Base-by-base conservation (phyloP, 1,140 invertebrate genomes). In the Physella acuta region DNA sequence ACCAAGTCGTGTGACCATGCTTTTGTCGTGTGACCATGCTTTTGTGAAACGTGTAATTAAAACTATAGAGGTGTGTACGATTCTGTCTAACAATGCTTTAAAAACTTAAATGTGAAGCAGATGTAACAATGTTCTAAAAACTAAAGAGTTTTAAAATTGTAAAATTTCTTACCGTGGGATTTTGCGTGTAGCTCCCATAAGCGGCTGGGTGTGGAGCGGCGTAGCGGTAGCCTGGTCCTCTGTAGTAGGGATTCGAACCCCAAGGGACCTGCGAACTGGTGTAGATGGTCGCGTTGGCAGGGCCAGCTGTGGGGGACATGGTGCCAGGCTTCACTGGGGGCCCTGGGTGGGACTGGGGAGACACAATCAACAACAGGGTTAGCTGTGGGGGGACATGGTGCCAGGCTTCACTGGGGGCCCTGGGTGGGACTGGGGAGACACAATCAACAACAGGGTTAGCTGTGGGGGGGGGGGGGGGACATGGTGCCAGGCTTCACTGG, bases 261-360 rank as follows among this genome's bases (percentile, higher is more conserved):
- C 58, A 60, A 11, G 58, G 58, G 24, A 60, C 37, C 58, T 60
- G 61, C 5, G 4, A 3, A 26, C 17, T 44, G 61, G 8, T 28
- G 61, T 63, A 51, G 37, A 63, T 49, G n/a, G 61, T 63, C 2
- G 61, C 28, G 24, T 3, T 63, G 39, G 4, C 36, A 31, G 36
- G 37, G 34, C 37, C 44, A 26, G 37, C n/a, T 26, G 61, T 63
- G n/a, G 61, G 37, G 4, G 61, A 49, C 37, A 63, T 63, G 61
- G 8, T 49, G 61, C n/a, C 26, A 51, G 24, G 26, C n/a, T 63
- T 63, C 3, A 36, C 16, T 36, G 58, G 3, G 33, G 8, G 37
- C 3, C 31, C 34, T 5, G 36, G 11, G 14, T 63, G 61, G 5
- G 39, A 5, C 37, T 44, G 61, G 14, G 5, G 61, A 49, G 49